Percentiles rank a stretch among this genome's conserved stretches.
Evolutionary conservation across 2,113 vertebrate genomes (phyloP).

Genomic region (Pan troglodytes): NHGRI_mPanTro3-v2.1_pri NC_086015.1:77852001-77852500

Average conservation of each 20-base stretch:
- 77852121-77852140: neutral
- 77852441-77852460: too few relatives aligned
- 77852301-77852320: neutral
- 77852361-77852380: neutral
- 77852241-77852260: neutral
- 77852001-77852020: neutral
- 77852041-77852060: neutral
- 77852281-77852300: neutral
- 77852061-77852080: neutral
- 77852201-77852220: neutral
- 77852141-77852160: neutral
- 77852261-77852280: neutral
- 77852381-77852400: too few relatives aligned
- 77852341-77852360: neutral
- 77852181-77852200: neutral
- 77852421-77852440: neutral
- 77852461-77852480: neutral
- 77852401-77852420: neutral
- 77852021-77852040: neutral
- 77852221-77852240: neutral
- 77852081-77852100: neutral
- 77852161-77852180: neutral
- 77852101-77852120: neutral
- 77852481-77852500: neutral
- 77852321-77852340: neutral